Conservation (phyloP, 1,140 invertebrate genomes). For the Drosophila sp. region DNA sequence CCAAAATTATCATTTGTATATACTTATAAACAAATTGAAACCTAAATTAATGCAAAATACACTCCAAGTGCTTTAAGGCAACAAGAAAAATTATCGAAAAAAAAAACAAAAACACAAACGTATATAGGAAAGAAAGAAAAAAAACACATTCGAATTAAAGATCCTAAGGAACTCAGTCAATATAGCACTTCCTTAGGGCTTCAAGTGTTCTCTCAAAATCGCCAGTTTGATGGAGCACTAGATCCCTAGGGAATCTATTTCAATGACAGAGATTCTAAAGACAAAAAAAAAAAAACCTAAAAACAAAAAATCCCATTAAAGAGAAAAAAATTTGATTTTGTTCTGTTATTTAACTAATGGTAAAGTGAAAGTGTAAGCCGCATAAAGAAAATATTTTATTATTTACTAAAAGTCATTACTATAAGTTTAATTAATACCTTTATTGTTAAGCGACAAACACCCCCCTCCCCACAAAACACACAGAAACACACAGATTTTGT, state of each 20-base stretch:
- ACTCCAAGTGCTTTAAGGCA: constrained; percentile 81
- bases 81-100: constrained; percentile 42
- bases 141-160: constrained; percentile 68
- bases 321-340: constrained; percentile 70
- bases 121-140: constrained; percentile 39
- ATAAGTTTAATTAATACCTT: constrained; percentile 82
- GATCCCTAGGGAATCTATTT: constrained; percentile 6
- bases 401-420: constrained; percentile 82
- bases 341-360: constrained; percentile 78
- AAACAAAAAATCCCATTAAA: constrained; percentile 50
- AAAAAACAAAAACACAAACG: constrained; percentile 30
- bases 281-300: constrained; percentile 48
- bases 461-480: constrained; percentile 12
- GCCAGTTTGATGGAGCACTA: constrained; percentile 60
- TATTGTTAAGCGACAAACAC: constrained; percentile 52
- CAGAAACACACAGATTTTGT: constrained; percentile 59
- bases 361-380: constrained; percentile 55
- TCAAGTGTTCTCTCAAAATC: constrained; percentile 52
- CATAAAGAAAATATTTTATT: constrained; percentile 76
- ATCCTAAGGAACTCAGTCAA: constrained; percentile 3
- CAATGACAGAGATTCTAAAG: constrained; percentile 20
- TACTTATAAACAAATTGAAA: constrained; percentile 56
- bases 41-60: constrained; percentile 74
- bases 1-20: constrained; percentile 78
- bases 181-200: not conserved